phyloP scores from a whole-genome alignment of 2,888 invertebrate genomes.

The Tachystola acroxantha region DNA sequence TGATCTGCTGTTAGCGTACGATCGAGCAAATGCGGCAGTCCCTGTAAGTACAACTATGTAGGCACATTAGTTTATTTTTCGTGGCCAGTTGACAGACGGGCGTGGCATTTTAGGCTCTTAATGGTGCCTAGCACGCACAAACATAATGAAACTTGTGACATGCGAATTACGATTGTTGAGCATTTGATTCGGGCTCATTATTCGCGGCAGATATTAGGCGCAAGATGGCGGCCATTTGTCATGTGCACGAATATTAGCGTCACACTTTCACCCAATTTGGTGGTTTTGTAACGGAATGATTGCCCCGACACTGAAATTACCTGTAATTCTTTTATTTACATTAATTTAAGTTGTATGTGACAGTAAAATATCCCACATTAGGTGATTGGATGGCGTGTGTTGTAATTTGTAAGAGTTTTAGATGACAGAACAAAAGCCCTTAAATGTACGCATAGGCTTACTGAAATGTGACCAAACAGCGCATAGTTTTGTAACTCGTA shows the following conservation, averaged over 20 bases:
- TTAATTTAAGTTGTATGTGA: constrained; percentile 22
- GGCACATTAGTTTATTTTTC: constrained; percentile 7
- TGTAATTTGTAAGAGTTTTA: not conserved
- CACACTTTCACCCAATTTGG: constrained; percentile 70
- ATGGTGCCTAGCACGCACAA: constrained; percentile 36
- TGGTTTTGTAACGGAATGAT: constrained; percentile 53
- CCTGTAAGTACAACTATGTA: no score
- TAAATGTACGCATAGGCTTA: no score
- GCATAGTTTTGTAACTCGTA: no score
- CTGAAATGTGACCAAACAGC: no score
- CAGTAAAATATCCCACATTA: constrained; percentile 14
- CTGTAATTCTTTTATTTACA: constrained; percentile 43
- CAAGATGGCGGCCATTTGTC: constrained; percentile 65
- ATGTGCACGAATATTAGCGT: constrained; percentile 64
- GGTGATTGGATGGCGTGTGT: constrained; percentile 21
- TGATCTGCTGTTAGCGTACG: no score
- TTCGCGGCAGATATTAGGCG: constrained; percentile 34
- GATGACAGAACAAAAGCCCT: no score
- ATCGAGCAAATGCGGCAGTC: no score
- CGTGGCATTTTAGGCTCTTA: constrained; percentile 25
- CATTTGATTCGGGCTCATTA: constrained; percentile 58
- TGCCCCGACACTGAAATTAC: constrained; percentile 37
- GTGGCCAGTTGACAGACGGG: constrained; percentile 22
- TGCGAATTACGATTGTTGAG: constrained; percentile 51
- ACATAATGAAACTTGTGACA: constrained; percentile 44